Conservation (phyloP, 2,888 invertebrate species). For the Hypsopygia costalis region DNA sequence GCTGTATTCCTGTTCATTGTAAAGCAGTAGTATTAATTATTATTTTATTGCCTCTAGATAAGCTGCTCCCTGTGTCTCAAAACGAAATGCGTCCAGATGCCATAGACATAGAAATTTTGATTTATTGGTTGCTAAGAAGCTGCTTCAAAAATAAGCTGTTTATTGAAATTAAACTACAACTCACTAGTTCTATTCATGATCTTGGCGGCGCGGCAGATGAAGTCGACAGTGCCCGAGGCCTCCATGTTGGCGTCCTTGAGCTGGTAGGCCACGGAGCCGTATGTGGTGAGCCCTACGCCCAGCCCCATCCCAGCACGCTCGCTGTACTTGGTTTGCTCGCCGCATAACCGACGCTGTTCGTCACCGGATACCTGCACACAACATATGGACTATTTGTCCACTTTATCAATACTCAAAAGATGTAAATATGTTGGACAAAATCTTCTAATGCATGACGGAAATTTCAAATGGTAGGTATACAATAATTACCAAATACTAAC, state of each 20-base stretch:
- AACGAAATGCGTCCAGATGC: too few species aligned
- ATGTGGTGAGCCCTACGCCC: constrained; percentile 81
- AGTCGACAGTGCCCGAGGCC: constrained; percentile 86
- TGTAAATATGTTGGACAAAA: too few species aligned
- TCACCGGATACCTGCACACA: constrained; percentile 84
- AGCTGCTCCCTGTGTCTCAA: too few species aligned
- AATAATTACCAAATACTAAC: constrained; percentile 60
- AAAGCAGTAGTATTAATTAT: too few species aligned
- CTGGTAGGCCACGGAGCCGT: constrained; percentile 89
- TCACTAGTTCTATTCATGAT: constrained; percentile 88
- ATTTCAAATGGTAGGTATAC: too few species aligned
- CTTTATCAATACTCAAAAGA: too few species aligned
- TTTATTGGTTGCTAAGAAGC: too few species aligned
- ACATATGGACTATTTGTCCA: not conserved
- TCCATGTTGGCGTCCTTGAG: constrained; percentile 90
- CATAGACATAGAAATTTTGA: too few species aligned
- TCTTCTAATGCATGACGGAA: too few species aligned
- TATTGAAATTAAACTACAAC: constrained; percentile 27
- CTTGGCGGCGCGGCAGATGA: constrained; percentile 85
- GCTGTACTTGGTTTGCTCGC: constrained; percentile 81
- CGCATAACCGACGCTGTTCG: constrained; percentile 85
- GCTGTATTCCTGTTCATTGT: too few species aligned
- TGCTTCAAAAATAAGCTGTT: too few species aligned
- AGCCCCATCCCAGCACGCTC: constrained; percentile 68
- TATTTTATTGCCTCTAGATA: too few species aligned